Base-by-base conservation (phyloP, 2,797 vertebrate species). In the Gymnothorax reevesii region DNA sequence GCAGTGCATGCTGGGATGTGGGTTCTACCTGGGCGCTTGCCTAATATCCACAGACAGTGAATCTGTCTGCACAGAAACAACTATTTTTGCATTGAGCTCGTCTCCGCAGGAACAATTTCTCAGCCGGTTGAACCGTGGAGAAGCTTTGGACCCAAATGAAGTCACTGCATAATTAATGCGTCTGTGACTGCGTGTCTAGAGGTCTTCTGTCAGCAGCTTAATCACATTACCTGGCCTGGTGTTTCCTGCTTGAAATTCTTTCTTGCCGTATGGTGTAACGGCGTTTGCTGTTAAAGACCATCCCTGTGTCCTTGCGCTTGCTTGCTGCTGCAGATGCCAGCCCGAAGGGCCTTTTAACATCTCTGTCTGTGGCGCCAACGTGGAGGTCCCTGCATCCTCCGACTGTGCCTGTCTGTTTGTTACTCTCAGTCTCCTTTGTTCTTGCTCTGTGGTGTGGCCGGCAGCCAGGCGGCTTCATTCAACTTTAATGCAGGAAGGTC, bases 391-490 rank as follows among this genome's bases (percentile, higher is more conserved):
- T 12, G 33, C 13, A 3, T 77, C 42, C 73, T 49, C 22, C 73
- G n/a, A 49, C n/a, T 15, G 49, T 20, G 9, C 17, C 17, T 79
- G 42, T 5, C 75, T 20, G 5, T 79, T 79, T 79, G 42, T 22
- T 79, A 52, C 22, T 79, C 54, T 22, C 17, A 54, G 8, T 7
- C 17, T 7, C n/a, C 49, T 79, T 79, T 27, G 6, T 79, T 79
- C 17, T 20, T 12, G 6, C 42, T 79, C 75, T 54, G 15, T 17
- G 17, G 75, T 22, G 75, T 52, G 75, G 42, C 49, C 49, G 8
- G 25, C 17, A 79, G 42, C 75, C 75, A 79, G 75, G 3, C 6
- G 49, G 75, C 75, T 49, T 79, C 75, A 79, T 79, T 79, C 75
- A 79, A 54, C 75, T 79, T 79, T 79, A 79, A 79, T 79, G 75